Evolutionary conservation across 2,797 vertebrate genomes (phyloP).

Genomic region (Lutjanus argentimaculatus): DNA sequence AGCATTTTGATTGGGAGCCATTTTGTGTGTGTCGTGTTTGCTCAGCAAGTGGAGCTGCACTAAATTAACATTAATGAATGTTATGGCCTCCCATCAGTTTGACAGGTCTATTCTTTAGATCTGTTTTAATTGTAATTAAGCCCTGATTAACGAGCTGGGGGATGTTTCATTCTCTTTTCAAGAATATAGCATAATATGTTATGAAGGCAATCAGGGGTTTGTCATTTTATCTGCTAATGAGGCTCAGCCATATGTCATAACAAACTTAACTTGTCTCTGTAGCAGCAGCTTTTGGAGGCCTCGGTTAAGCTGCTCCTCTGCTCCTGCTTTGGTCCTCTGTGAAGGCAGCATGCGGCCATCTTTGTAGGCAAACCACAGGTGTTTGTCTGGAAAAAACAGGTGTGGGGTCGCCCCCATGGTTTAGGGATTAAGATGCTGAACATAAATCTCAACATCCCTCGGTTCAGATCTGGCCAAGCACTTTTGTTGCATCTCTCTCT

Average conservation of each 20-base stretch:
- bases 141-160: slow-evolving; percentile 79
- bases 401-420: not conserved
- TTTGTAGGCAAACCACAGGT: slow-evolving; percentile 28
- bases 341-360: not conserved
- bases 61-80: slow-evolving; percentile 84
- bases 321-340: not conserved
- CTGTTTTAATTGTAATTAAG: slow-evolving; percentile 84
- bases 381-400: slow-evolving; percentile 12
- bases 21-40: slow-evolving; percentile 73
- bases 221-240: slow-evolving; percentile 82
- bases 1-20: slow-evolving; percentile 78
- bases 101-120: slow-evolving; percentile 84
- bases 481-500: not conserved
- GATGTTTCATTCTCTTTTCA: slow-evolving; percentile 75
- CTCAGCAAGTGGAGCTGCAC: slow-evolving; percentile 70
- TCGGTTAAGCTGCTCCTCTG: slow-evolving; percentile 32
- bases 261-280: slow-evolving; percentile 61
- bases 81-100: slow-evolving; percentile 80
- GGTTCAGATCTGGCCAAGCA: not conserved
- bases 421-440: not conserved
- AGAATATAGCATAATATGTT: slow-evolving; percentile 76
- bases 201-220: slow-evolving; percentile 79
- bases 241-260: slow-evolving; percentile 77
- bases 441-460: not conserved
- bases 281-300: slow-evolving; percentile 16